Conservation (phyloP, 2,797 vertebrate species). For the Brachymystax lenok region DNA sequence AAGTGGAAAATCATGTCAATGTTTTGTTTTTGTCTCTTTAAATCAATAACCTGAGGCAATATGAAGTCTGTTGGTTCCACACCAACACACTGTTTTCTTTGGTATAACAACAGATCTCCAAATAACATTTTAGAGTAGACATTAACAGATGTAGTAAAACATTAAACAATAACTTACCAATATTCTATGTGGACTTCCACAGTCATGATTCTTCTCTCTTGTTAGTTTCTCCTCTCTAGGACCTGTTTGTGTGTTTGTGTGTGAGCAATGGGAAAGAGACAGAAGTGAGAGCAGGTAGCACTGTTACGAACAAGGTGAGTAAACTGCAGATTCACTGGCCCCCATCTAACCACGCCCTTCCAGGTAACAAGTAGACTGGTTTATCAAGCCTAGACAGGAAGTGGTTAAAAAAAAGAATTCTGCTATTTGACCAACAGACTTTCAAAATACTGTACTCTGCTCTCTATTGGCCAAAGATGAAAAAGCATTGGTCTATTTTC, state of each 20-base stretch:
- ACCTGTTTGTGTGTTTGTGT: background rate
- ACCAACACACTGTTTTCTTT: background rate
- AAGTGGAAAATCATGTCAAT: too few species aligned
- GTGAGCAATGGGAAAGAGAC: background rate
- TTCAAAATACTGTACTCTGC: background rate
- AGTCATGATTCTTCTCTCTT: conserved; percentile 19
- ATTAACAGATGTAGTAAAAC: too few species aligned
- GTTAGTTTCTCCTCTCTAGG: background rate
- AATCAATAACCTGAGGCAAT: too few species aligned
- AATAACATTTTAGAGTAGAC: background rate
- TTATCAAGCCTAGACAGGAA: background rate
- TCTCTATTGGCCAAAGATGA: background rate
- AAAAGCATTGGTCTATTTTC: background rate
- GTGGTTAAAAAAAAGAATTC: background rate
- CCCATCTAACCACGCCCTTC: background rate
- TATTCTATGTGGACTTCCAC: conserved; percentile 49
- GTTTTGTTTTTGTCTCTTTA: too few species aligned
- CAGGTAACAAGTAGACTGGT: background rate
- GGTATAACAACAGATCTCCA: background rate
- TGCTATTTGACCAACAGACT: background rate
- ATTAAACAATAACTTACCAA: conserved; percentile 48
- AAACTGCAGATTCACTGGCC: background rate
- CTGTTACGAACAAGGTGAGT: background rate
- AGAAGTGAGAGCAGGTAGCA: background rate
- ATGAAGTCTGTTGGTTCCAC: background rate